Evolutionary conservation across 1,140 invertebrate genomes (phyloP).

Genomic region (Drosophila subobscura): DNA sequence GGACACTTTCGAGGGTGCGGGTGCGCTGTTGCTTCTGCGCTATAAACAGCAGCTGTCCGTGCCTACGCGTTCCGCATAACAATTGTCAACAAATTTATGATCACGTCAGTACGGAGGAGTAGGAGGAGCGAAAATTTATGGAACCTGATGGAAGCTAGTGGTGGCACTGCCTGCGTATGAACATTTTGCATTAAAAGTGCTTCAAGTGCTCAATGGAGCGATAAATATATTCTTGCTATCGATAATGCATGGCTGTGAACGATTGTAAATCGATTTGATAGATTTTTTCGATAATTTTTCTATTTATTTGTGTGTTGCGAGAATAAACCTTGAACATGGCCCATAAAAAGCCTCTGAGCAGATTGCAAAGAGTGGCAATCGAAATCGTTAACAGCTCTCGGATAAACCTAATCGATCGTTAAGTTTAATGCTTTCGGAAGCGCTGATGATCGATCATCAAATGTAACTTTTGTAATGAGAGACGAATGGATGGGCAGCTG

Average conservation of each 20-base stretch:
- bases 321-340: too few relatives aligned
- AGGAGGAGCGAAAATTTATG: not conserved
- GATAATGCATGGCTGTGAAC: too few relatives aligned
- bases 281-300: too few relatives aligned
- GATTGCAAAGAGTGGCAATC: too few relatives aligned
- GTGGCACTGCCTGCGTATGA: slow-evolving; percentile 46
- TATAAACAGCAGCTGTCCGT: slow-evolving; percentile 40
- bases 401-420: slow-evolving; percentile 22
- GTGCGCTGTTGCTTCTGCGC: slow-evolving; percentile 6
- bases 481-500: not conserved
- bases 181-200: too few relatives aligned
- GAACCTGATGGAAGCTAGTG: slow-evolving; percentile 27
- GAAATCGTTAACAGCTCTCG: not conserved
- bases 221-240: not conserved
- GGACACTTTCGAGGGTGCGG: slow-evolving; percentile 2
- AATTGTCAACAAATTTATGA: slow-evolving; percentile 82
- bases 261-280: too few relatives aligned
- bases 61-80: slow-evolving; percentile 74
- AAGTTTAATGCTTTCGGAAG: slow-evolving; percentile 14
- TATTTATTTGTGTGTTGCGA: too few relatives aligned
- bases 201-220: too few relatives aligned
- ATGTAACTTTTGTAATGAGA: slow-evolving; percentile 19
- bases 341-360: too few relatives aligned
- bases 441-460: slow-evolving; percentile 10
- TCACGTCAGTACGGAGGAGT: slow-evolving; percentile 54